Conservation (phyloP, 2,113 vertebrate species). For the Trematomus loennbergii region DNA sequence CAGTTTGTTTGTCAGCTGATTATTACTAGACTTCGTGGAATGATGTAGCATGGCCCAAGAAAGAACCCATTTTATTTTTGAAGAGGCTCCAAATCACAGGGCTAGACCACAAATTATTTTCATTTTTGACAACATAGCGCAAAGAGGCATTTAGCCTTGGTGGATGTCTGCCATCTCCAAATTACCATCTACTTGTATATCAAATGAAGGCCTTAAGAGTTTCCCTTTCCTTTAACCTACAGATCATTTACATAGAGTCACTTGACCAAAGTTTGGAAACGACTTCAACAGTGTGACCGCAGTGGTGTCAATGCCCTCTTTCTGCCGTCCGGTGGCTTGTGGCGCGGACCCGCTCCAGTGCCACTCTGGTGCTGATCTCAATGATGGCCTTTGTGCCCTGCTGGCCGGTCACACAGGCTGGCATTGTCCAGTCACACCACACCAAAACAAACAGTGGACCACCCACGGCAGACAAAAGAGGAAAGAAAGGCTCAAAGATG, state of each 20-base stretch:
- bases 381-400: conserved; percentile 80
- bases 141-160: too few relatives aligned
- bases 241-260: conserved; percentile 31
- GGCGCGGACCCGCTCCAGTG: conserved; percentile 67
- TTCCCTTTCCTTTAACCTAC: conserved; percentile 14
- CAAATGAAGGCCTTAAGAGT: not conserved
- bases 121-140: too few relatives aligned
- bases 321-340: conserved; percentile 71
- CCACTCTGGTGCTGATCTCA: conserved; percentile 71
- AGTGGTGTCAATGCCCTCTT: conserved; percentile 74
- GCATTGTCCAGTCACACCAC: conserved; percentile 77
- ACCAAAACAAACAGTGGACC: conserved; percentile 82
- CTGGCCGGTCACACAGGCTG: conserved; percentile 70
- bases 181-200: not conserved
- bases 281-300: conserved; percentile 45
- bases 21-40: too few relatives aligned
- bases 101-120: too few relatives aligned
- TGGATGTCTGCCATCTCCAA: too few relatives aligned
- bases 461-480: conserved; percentile 70
- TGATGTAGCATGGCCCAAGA: too few relatives aligned
- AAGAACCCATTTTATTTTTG: too few relatives aligned
- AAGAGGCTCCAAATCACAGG: too few relatives aligned
- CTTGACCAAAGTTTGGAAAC: conserved; percentile 26
- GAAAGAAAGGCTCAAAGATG: conserved; percentile 17
- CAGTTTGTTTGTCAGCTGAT: too few relatives aligned